Evolutionary conservation across 2,113 vertebrate genomes (phyloP), one percentile per base, ranked within the genome.

Genomic region (Centropus bengalensis): DNA sequence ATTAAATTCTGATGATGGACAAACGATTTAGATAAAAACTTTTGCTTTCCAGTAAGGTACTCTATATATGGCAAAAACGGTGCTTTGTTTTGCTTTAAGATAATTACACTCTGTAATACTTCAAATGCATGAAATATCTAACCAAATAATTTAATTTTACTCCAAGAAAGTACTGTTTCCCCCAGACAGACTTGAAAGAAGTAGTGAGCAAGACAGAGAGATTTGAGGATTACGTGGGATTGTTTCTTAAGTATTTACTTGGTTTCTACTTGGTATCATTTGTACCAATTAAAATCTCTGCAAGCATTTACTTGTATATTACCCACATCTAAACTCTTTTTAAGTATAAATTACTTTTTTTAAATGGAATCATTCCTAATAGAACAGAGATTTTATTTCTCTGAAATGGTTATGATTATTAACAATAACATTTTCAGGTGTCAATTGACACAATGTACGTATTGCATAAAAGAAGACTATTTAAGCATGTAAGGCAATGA

Each of bases 271-370:
- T 81, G 26, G 10, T 66, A 22, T 30, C 71, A 60, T 45, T 22
- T 70, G 6, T 20, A 13, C 5, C 14, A 42, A 15, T 47, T 67
- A 71, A 67, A 78, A 55, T 28, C 32, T 87, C 42, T 30, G 32
- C 14, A n/a, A 33, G 8, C 14, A 38, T 66, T 89, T 55, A 26
- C 14, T 49, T 87, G 2, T 44, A 3, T 21, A 36, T 79, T 79
- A 40, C 10, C 8, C 10, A 30, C 7, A 45, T 51, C 32, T 30
- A 70, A n/a, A 69, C 14, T 70, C 14, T 70, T 81, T 84, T 78
- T 8, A 0, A 0, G 9, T 63, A 24, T 15, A 1, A 51, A 56
- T 47, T 60, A 30, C 28, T 13, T 49, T 63, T 89, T 36, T 36
- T 36, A 0, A 33, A 6, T 27, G 36, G 40, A 86, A 63, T 45